phyloP scores from a whole-genome alignment of 1,140 invertebrate species.

The Oppia nitens region DNA sequence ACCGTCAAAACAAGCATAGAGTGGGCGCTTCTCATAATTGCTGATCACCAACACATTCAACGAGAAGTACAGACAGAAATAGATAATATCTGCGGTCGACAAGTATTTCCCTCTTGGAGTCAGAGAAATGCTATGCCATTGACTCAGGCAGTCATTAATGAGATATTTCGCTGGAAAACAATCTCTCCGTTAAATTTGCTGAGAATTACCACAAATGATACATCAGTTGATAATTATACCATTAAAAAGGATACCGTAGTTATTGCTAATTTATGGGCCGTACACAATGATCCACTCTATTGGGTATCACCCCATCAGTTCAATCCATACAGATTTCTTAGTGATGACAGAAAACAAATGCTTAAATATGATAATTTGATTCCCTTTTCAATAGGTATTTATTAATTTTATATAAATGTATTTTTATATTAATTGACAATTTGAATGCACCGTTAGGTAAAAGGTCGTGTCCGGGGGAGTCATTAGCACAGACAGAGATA shows the following conservation, averaged over 20 bases:
- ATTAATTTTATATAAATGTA: too few species aligned
- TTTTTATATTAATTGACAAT: too few species aligned
- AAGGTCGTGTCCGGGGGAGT: constrained; percentile 67
- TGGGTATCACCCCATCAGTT: constrained; percentile 53
- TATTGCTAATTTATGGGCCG: constrained; percentile 44
- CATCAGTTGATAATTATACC: constrained; percentile 3
- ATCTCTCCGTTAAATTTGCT: constrained; percentile 18
- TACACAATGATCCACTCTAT: constrained; percentile 43
- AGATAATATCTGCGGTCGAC: constrained; percentile 19
- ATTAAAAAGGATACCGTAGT: constrained; percentile 29
- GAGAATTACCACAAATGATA: constrained; percentile 1
- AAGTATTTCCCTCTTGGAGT: constrained; percentile 17
- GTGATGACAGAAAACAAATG: constrained; percentile 22
- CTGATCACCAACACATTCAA: constrained; percentile 27
- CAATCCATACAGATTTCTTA: constrained; percentile 43
- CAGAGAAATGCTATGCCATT: constrained; percentile 20
- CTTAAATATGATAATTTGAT: constrained; percentile 20
- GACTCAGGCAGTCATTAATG: constrained; percentile 22
- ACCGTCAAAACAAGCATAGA: constrained; percentile 26
- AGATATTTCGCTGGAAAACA: constrained; percentile 21
- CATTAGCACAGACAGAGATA: constrained; percentile 60
- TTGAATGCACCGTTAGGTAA: constrained; percentile 36
- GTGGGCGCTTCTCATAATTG: constrained; percentile 26
- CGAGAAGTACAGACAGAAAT: constrained; percentile 25
- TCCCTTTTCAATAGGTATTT: constrained; percentile 20